Base-by-base conservation (phyloP, 1,140 invertebrate genomes). In the Drosophila nigromelanica region DNA sequence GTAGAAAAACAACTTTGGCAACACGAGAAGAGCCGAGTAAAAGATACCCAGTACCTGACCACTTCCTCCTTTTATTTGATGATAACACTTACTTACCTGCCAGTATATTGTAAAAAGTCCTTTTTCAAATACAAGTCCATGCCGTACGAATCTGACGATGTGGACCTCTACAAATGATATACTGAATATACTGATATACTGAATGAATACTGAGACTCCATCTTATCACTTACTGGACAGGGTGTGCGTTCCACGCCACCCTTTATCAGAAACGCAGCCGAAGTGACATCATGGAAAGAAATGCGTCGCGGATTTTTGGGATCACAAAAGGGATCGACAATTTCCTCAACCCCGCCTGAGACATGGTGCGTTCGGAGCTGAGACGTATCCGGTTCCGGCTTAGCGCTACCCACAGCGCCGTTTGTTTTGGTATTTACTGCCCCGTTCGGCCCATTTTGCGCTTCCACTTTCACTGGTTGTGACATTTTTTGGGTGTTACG, bases 91-190 rank as follows among this genome's bases (percentile, higher is more conserved):
- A 33, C 63, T 89, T 90, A 97, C 96, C 97, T 98, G 92, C 98
- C 98, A 8, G 97, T 98, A 58, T 94, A 95, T 92, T 98, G 97
- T 7, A 98, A 93, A 92, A 97, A 98, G 90, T 99, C 98, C 90
- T 98, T 98, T 92, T 99, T 98, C 66, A 98, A 94, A 92, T 95
- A 99, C 43, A 99, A 94, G 33, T 98, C 95, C 95, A 98, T 96
- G 24, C 95, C 96, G 61, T 95, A 95, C 10, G 94, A 80, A 4
- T 94, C 92, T 0, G 97, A 98, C 81, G 98, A 94, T 74, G 96
- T 96, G 0, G 97, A 97, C 93, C 93, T 94, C 82, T 87, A 33
- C 8, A 58, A 56, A 6, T 42, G n/a, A n/a, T n/a, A n/a, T n/a
- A n/a, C n/a, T n/a, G n/a, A n/a, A n/a, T n/a, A n/a, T n/a, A n/a